These are phyloP conservation scores for Drosophila kurseongensis DNA, from an alignment of 1,140 invertebrate species.

Conservation along the genomic window DNA sequence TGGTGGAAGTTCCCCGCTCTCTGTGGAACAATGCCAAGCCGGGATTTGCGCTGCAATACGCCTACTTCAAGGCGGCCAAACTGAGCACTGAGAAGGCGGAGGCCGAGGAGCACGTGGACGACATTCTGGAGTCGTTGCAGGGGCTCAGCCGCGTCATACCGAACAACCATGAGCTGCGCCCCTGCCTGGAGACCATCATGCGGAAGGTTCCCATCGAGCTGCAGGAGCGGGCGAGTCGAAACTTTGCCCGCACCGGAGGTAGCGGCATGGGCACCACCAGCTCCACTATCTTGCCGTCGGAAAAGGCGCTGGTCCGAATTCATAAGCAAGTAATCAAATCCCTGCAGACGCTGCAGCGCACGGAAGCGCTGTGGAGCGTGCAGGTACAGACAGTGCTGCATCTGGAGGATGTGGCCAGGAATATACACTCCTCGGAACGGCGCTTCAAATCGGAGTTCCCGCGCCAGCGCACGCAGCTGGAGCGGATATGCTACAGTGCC, in stretches of 20 bases:
- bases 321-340: conserved; percentile 94
- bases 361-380: conserved; percentile 96
- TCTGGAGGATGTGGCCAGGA: conserved; percentile 95
- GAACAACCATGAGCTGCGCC: conserved; percentile 88
- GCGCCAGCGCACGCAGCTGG: conserved; percentile 86
- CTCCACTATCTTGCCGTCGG: conserved; percentile 89
- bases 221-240: conserved; percentile 85
- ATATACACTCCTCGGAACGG: conserved; percentile 90
- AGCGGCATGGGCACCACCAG: conserved; percentile 86
- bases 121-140: conserved; percentile 94
- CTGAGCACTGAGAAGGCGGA: conserved; percentile 98
- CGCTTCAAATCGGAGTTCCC: conserved; percentile 92
- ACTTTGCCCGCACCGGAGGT: conserved; percentile 88
- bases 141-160: conserved; percentile 89
- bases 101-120: conserved; percentile 97
- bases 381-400: conserved; percentile 92
- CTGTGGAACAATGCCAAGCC: conserved; percentile 94
- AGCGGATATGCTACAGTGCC: conserved; percentile 88
- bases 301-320: conserved; percentile 92
- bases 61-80: conserved; percentile 99
- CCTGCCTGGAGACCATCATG: conserved; percentile 94
- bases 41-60: conserved; percentile 92
- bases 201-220: conserved; percentile 93
- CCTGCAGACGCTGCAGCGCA: conserved; percentile 94
- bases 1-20: conserved; percentile 97